These are phyloP conservation scores for Eupithecia abbreviata DNA, from an alignment of 2,888 invertebrate species.

Conservation along the genomic window DNA sequence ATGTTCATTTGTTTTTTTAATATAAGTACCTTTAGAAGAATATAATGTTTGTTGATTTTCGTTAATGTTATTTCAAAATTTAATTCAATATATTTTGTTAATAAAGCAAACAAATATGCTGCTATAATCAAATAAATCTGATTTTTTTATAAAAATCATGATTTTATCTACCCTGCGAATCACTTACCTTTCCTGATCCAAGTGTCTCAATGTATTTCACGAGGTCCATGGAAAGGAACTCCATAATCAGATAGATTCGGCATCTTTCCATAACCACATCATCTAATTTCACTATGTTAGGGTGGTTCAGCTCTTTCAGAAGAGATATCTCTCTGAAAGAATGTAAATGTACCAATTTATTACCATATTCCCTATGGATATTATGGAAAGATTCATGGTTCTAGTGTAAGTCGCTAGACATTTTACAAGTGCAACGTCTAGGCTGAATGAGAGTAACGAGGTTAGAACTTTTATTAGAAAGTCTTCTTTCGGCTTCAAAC, in stretches of 20 bases:
- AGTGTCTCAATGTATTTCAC: conserved; percentile 97
- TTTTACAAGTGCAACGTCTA: background rate
- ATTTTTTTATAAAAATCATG: no score
- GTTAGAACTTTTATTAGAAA: conserved; percentile 17
- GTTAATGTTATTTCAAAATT: no score
- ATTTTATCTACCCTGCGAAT: background rate
- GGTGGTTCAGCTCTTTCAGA: conserved; percentile 96
- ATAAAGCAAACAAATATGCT: no score
- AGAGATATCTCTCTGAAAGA: conserved; percentile 94
- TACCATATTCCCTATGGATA: background rate
- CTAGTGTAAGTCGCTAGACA: no score
- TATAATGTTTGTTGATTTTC: no score
- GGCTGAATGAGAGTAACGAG: conserved; percentile 3
- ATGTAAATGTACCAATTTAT: background rate
- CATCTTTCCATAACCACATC: conserved; percentile 98
- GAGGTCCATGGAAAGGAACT: conserved; percentile 97
- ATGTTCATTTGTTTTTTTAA: no score
- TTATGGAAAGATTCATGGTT: background rate
- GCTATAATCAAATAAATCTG: no score
- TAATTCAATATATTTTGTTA: no score
- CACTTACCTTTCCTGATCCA: conserved; percentile 86
- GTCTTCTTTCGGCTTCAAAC: background rate
- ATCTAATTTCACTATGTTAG: conserved; percentile 96
- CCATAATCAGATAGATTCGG: conserved; percentile 96
- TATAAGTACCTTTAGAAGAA: no score